Evolutionary conservation across 2,797 vertebrate species (phyloP).

Genomic region (Alfaro cultratus): DNA sequence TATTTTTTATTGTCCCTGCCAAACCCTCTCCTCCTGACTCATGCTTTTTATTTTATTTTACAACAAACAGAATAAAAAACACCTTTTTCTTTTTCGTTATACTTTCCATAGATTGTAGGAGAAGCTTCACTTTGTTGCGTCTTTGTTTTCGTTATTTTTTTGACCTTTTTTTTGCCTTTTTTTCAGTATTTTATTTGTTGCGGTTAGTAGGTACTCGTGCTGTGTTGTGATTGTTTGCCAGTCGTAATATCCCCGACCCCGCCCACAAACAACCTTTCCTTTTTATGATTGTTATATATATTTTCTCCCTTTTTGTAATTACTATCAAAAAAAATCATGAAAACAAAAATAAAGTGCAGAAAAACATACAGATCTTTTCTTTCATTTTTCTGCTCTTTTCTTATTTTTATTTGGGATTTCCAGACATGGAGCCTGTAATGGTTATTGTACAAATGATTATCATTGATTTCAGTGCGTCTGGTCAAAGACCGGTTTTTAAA

Average conservation of each 20-base stretch:
- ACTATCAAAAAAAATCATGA: constrained; percentile 81
- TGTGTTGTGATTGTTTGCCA: constrained; percentile 98
- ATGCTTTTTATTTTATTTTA: constrained; percentile 85
- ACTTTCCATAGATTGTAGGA: constrained; percentile 90
- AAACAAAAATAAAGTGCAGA: constrained; percentile 84
- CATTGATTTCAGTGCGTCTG: constrained; percentile 95
- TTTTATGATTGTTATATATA: constrained; percentile 91
- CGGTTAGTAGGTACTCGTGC: constrained; percentile 94
- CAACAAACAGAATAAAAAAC: constrained; percentile 79
- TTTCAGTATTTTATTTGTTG: constrained; percentile 88
- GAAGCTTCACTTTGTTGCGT: constrained; percentile 87
- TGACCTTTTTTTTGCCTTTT: constrained; percentile 73
- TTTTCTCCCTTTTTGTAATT: constrained; percentile 89
- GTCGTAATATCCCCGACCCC: constrained; percentile 86
- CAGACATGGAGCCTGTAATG: constrained; percentile 91
- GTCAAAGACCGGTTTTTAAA: constrained; percentile 98
- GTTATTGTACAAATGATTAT: constrained; percentile 91
- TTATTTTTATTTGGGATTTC: constrained; percentile 90
- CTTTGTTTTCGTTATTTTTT: constrained; percentile 77
- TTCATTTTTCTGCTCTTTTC: constrained; percentile 68
- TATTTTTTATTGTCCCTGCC: constrained; percentile 98
- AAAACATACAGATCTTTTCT: constrained; percentile 88
- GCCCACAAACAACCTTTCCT: constrained; percentile 51
- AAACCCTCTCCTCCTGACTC: constrained; percentile 73
- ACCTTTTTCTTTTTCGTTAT: constrained; percentile 74